phyloP scores from a whole-genome alignment of 2,113 vertebrate genomes.

The Xenopus tropicalis region UCB_Xtro_10.0 CM004444.2:118684501-118685000 shows the following conservation, averaged over 20 bases:
- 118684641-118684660: constrained; percentile 10
- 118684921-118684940: too few relatives aligned
- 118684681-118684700: constrained; percentile 15
- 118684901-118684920: too few relatives aligned
- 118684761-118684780: constrained; percentile 5
- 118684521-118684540: too few relatives aligned
- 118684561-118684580: constrained; percentile 43
- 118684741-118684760: constrained; percentile 14
- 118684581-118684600: constrained; percentile 47
- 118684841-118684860: too few relatives aligned
- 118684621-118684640: constrained; percentile 10
- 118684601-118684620: constrained; percentile 20
- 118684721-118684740: constrained; percentile 9
- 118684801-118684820: not conserved
- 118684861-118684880: too few relatives aligned
- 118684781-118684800: not conserved
- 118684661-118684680: constrained; percentile 5
- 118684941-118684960: too few relatives aligned
- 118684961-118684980: too few relatives aligned
- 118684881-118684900: too few relatives aligned
- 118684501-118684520: too few relatives aligned
- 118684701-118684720: constrained; percentile 11
- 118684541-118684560: not conserved
- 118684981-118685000: too few relatives aligned
- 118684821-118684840: not conserved